Evolutionary conservation across 2,113 vertebrate species (phyloP).

Genomic region (Vulpes lagopus): DNA sequence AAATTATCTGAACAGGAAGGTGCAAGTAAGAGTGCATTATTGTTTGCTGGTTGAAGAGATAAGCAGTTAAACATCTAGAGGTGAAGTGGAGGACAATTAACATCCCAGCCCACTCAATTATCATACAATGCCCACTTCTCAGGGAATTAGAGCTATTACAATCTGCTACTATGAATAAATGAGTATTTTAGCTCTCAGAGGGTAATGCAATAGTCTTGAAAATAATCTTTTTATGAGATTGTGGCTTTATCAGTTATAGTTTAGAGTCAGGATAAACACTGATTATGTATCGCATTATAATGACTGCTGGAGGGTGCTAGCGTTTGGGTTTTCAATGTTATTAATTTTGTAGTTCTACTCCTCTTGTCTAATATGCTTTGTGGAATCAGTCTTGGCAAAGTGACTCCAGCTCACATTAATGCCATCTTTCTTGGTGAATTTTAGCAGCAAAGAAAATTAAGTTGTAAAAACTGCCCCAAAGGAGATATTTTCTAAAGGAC

Average conservation of each 20-base stretch:
- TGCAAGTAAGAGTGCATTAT: constrained; percentile 80
- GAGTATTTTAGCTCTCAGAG: constrained; percentile 84
- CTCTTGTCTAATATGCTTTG: constrained; percentile 66
- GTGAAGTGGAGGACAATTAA: constrained; percentile 88
- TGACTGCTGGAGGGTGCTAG: constrained; percentile 69
- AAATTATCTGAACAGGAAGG: constrained; percentile 80
- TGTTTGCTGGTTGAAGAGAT: constrained; percentile 86
- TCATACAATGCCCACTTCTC: constrained; percentile 86
- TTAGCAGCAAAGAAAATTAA: constrained; percentile 57
- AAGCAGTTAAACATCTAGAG: constrained; percentile 87
- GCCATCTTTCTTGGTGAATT: constrained; percentile 49
- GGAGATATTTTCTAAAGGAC: constrained; percentile 56
- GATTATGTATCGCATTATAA: constrained; percentile 72
- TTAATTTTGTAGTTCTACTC: constrained; percentile 68
- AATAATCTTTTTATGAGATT: constrained; percentile 86
- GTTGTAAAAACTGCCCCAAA: constrained; percentile 57
- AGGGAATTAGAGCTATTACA: constrained; percentile 85
- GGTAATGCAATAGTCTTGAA: constrained; percentile 84
- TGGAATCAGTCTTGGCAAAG: constrained; percentile 66
- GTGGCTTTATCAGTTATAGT: constrained; percentile 84
- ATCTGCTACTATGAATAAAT: constrained; percentile 83
- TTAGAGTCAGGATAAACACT: constrained; percentile 81
- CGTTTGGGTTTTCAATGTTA: constrained; percentile 63
- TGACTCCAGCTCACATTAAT: constrained; percentile 57
- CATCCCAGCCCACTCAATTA: constrained; percentile 82